Percentiles rank a stretch among this genome's conserved stretches.
These are phyloP conservation scores for Promerops cafer DNA, from an alignment of 2,113 vertebrate species.

Conservation along the genomic window DNA sequence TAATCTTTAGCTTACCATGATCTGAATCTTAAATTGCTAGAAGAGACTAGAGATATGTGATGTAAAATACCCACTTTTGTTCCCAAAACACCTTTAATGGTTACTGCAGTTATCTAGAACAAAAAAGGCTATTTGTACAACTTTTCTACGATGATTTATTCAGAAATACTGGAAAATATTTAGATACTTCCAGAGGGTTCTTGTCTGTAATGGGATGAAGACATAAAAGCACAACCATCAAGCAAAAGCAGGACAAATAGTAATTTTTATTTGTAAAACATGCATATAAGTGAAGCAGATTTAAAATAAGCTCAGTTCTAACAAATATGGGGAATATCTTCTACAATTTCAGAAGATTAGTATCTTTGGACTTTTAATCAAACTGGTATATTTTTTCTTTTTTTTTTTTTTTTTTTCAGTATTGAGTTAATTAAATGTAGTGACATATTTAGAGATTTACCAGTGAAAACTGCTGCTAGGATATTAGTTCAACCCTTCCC, in stretches of 20 bases:
- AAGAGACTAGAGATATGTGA: background rate
- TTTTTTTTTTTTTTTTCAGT: background rate
- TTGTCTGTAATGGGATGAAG: background rate
- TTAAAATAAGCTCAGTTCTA: background rate
- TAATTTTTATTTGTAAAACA: background rate
- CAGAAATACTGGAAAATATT: background rate
- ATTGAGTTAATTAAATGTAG: background rate
- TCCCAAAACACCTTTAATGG: background rate
- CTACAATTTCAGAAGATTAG: background rate
- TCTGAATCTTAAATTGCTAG: background rate
- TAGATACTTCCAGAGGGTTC: background rate
- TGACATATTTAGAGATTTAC: background rate
- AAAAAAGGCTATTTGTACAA: background rate
- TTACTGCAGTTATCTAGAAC: background rate
- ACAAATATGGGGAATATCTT: background rate
- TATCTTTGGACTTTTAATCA: background rate
- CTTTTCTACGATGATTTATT: background rate
- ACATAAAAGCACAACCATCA: background rate
- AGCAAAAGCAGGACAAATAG: background rate
- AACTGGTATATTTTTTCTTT: background rate
- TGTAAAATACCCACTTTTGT: background rate
- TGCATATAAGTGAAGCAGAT: background rate
- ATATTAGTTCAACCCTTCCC: background rate
- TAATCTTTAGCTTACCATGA: background rate
- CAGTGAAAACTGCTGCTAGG: background rate